A percentile compares a stretch with the other conserved stretches of the same genome.
These are phyloP conservation scores for Anagyrus pseudococci DNA, from an alignment of 2,888 invertebrate genomes.

Conservation along the genomic window DNA sequence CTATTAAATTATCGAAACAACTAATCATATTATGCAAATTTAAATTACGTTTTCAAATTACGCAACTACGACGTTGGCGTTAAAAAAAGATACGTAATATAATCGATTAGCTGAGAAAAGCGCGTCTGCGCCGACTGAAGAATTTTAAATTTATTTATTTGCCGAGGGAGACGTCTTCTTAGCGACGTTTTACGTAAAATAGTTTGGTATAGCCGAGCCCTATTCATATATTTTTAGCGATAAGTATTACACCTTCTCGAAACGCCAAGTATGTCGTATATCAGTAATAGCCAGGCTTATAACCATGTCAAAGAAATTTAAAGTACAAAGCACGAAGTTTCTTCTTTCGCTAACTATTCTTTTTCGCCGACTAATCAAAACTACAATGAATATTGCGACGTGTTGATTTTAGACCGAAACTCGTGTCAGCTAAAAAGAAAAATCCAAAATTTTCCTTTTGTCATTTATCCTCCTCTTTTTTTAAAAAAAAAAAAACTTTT, in stretches of 20 bases:
- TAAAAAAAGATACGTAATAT: not conserved
- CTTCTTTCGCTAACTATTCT: not conserved
- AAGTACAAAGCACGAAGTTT: slow-evolving; percentile 11
- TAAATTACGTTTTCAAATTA: not conserved
- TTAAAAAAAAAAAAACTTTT: too few species aligned
- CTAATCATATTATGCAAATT: not conserved
- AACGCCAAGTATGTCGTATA: not conserved
- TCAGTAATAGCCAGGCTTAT: not conserved
- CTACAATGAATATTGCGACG: too few species aligned
- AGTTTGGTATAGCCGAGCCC: not conserved
- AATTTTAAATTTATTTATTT: too few species aligned
- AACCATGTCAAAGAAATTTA: slow-evolving; percentile 21
- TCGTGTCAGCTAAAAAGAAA: too few species aligned
- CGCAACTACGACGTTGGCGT: not conserved
- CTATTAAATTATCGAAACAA: too few species aligned
- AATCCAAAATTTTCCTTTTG: too few species aligned
- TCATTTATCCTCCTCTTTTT: too few species aligned
- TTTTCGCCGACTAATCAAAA: not conserved
- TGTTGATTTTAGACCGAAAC: too few species aligned
- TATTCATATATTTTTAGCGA: not conserved
- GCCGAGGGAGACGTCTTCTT: too few species aligned
- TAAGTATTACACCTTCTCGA: not conserved
- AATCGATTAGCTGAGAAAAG: not conserved
- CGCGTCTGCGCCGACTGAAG: not conserved
- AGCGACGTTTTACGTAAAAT: not conserved